phyloP scores from a whole-genome alignment of 2,113 vertebrate genomes.

The Pangasianodon hypophthalmus region DNA sequence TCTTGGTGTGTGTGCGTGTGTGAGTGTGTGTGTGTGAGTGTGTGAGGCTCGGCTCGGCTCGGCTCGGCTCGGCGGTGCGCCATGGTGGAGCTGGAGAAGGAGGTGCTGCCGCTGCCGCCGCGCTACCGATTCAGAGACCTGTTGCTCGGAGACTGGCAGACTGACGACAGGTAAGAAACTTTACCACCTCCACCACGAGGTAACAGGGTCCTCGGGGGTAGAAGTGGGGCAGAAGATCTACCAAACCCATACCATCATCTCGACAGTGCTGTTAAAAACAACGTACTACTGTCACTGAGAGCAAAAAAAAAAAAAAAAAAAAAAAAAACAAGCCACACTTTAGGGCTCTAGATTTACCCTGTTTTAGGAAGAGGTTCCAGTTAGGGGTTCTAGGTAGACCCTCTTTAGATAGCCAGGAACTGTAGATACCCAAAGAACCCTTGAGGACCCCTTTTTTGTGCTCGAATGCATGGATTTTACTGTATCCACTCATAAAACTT shows the following conservation, averaged over 20 bases:
- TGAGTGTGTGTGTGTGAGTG: not conserved
- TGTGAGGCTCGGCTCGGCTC: not conserved
- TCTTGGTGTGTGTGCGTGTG: not conserved
- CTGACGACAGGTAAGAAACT: constrained; percentile 78
- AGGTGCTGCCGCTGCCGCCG: constrained; percentile 81
- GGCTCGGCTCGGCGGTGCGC: constrained; percentile 24
- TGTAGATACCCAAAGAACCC: not conserved
- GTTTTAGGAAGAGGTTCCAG: not conserved
- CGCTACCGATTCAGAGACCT: constrained; percentile 85
- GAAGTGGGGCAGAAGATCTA: not conserved
- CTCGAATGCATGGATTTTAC: not conserved
- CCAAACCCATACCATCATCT: not conserved
- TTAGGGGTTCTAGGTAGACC: not conserved
- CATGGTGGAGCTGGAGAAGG: constrained; percentile 82
- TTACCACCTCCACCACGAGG: not conserved
- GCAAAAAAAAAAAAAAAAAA: not conserved
- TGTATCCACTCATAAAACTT: not conserved
- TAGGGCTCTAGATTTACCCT: not conserved
- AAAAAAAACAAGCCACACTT: not conserved
- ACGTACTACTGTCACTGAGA: not conserved
- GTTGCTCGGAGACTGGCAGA: constrained; percentile 85
- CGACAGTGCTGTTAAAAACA: not conserved
- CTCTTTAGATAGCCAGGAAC: not conserved
- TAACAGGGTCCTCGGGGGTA: not conserved
- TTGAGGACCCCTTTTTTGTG: not conserved